These are phyloP conservation scores for Prionailurus bengalensis DNA, from an alignment of 2,113 vertebrate species.

Conservation along the genomic window DNA sequence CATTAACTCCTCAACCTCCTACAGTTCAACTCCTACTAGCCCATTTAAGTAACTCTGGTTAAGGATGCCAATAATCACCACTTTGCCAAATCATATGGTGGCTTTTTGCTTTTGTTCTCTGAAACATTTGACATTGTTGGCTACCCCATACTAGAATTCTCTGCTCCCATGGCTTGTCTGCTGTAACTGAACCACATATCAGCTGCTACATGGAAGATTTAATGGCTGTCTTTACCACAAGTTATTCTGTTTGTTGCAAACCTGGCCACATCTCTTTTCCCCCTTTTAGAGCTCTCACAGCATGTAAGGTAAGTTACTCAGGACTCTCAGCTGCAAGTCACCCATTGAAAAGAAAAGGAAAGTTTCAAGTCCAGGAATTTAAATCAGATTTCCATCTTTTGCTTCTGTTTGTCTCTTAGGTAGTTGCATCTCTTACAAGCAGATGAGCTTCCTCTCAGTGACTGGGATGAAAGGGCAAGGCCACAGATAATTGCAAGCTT, in stretches of 20 bases:
- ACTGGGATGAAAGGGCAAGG: not conserved
- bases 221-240: not conserved
- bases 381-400: constrained; percentile 13
- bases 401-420: not conserved
- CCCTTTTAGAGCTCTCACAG: constrained; percentile 11
- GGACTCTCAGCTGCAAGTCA: not conserved
- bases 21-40: not conserved
- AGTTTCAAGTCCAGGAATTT: not conserved
- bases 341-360: not conserved
- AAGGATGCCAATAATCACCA: not conserved
- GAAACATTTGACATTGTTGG: not conserved
- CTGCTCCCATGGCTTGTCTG: not conserved
- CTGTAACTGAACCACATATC: not conserved
- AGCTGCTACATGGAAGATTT: not conserved
- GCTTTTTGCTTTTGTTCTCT: constrained; percentile 24
- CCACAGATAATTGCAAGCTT: not conserved
- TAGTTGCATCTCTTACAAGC: not conserved
- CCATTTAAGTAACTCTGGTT: not conserved
- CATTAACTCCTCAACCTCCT: not conserved
- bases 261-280: not conserved
- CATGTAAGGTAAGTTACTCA: not conserved
- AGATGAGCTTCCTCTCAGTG: not conserved
- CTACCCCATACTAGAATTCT: not conserved
- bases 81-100: constrained; percentile 24
- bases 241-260: not conserved